Evolutionary conservation across 2,113 vertebrate species (phyloP).

Genomic region (Tachycineta bicolor): DNA sequence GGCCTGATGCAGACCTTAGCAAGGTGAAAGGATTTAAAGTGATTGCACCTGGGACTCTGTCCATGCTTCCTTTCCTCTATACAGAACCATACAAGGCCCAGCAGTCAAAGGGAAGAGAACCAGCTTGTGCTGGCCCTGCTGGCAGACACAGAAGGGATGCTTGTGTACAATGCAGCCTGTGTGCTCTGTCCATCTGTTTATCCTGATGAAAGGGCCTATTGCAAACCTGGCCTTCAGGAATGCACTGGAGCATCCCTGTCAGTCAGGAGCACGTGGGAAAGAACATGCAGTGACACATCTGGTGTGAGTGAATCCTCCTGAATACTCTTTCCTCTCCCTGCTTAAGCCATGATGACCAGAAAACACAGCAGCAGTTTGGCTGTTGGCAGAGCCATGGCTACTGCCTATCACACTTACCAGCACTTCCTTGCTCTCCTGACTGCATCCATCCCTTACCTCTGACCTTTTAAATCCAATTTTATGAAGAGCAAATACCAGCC

Average conservation of each 20-base stretch:
- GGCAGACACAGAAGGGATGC: not conserved
- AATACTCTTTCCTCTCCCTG: not conserved
- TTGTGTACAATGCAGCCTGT: not conserved
- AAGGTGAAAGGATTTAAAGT: not conserved
- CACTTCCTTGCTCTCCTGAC: not conserved
- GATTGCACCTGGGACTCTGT: not conserved
- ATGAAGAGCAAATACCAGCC: not conserved
- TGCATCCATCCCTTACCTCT: not conserved
- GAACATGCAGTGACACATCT: fast-evolving
- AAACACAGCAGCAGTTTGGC: not conserved
- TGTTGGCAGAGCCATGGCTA: not conserved
- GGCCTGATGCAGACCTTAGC: not conserved
- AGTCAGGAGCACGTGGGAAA: not conserved
- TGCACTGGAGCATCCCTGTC: not conserved
- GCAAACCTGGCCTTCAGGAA: not conserved
- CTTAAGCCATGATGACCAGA: not conserved
- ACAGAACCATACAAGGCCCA: not conserved
- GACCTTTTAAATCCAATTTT: not conserved
- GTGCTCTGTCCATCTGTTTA: not conserved
- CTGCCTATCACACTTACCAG: not conserved
- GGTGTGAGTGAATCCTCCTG: not conserved
- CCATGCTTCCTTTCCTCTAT: not conserved
- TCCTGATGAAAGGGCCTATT: not conserved
- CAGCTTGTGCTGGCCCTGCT: not conserved
- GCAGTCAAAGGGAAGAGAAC: not conserved